Base-by-base conservation (phyloP, 2,797 vertebrate genomes). In the Coregonus suidteri region DNA sequence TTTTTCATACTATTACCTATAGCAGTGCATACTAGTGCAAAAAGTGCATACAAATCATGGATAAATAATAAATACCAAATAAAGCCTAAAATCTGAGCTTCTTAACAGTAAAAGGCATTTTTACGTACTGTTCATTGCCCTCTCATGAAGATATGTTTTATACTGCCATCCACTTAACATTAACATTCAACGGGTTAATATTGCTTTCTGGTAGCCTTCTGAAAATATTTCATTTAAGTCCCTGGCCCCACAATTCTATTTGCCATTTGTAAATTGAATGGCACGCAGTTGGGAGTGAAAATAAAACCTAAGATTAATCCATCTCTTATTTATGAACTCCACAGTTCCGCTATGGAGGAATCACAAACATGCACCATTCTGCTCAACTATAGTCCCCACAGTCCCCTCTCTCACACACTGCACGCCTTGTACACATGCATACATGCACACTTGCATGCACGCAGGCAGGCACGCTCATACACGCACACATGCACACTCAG, bases 211-310 rank as follows among this genome's bases (percentile, higher is more conserved):
- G 76, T 68, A 72, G 37, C 37, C 41, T 77, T 77, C 68, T 5
- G 66, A 73, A 53, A 37, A 53, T 53, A 54, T 68, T 73, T 74
- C 34, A 74, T 68, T 78, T 31, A 56, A 69, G 65, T 74, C 64
- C 25, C 73, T 59, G 71, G 77, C 35, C 66, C 56, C 71, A 74
- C 64, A 73, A 74, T 74, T 78, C 71, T 16, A 77, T 77, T 66
- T 66, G 30, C 77, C 72, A 74, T 74, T 54, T 74, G 72, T 47
- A 72, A 73, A 74, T 52, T 74, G 71, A 78, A 67, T 68, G 77
- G 31, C 73, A 20, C 18, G 65, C 41, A 31, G 18, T 73, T 56
- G 52, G 34, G 56, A 71, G 75, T 56, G 52, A 47, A 62, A 71
- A 11, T 54, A 41, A 76, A 76, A 71, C 52, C 66, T 25, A 30